phyloP scores from a whole-genome alignment of 2,113 vertebrate genomes.

The Ascaphus truei region DNA sequence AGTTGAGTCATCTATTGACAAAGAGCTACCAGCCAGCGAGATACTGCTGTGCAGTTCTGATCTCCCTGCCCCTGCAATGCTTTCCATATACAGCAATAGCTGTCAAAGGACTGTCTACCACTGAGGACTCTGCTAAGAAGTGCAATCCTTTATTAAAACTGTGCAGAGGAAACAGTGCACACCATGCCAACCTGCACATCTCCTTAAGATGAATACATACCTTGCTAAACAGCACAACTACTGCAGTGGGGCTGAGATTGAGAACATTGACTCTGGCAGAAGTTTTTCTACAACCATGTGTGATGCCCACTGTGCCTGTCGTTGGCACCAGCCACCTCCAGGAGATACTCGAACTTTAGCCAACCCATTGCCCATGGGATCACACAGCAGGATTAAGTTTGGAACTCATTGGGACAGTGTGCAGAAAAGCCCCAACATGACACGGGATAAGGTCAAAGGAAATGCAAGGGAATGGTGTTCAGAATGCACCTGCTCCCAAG shows the following conservation, averaged over 20 bases:
- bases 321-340: constrained; percentile 58
- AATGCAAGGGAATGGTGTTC: constrained; percentile 68
- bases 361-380: constrained; percentile 45
- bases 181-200: background rate
- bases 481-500: constrained; percentile 69
- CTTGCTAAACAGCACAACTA: constrained; percentile 66
- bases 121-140: constrained; percentile 37
- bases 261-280: constrained; percentile 40
- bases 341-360: constrained; percentile 47
- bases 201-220: background rate
- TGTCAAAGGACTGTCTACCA: constrained; percentile 52
- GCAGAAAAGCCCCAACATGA: constrained; percentile 66
- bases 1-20: constrained; percentile 82
- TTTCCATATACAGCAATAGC: constrained; percentile 48
- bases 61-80: constrained; percentile 54
- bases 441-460: constrained; percentile 53
- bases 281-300: constrained; percentile 44
- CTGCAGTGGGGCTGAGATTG: constrained; percentile 58
- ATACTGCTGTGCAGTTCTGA: constrained; percentile 53
- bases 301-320: constrained; percentile 64
- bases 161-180: background rate
- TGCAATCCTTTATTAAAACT: no score
- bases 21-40: constrained; percentile 65
- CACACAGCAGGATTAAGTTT: constrained; percentile 55
- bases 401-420: constrained; percentile 60